Conservation (phyloP, 2,888 invertebrate species). For the Acanthosepion lycidas region DNA sequence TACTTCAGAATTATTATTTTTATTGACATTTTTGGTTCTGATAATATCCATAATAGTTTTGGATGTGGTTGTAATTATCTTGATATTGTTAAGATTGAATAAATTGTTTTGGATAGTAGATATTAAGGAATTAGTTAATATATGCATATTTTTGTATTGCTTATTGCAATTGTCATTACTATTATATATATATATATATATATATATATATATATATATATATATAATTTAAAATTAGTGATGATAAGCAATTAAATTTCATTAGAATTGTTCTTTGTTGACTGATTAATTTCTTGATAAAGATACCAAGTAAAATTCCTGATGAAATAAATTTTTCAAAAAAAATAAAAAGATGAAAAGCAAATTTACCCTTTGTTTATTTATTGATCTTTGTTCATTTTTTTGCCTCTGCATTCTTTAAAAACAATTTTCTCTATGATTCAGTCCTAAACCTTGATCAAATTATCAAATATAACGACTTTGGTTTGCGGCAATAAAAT, state of each 20-base stretch:
- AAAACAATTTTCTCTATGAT: not conserved
- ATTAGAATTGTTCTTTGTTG: not conserved
- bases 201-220: too few relatives aligned
- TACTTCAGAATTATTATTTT: too few relatives aligned
- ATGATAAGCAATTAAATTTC: not conserved
- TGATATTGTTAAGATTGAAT: too few relatives aligned
- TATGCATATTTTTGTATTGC: too few relatives aligned
- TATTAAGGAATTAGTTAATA: too few relatives aligned
- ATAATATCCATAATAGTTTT: too few relatives aligned
- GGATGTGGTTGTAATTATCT: too few relatives aligned
- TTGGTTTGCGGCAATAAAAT: not conserved
- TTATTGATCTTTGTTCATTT: not conserved
- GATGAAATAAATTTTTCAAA: not conserved
- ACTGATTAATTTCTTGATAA: not conserved
- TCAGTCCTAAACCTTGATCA: not conserved
- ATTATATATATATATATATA: too few relatives aligned
- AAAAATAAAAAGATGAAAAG: not conserved
- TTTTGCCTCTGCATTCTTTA: not conserved
- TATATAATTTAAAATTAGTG: too few relatives aligned
- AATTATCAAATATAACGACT: not conserved
- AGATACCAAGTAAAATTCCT: not conserved
- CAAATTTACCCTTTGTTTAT: not conserved
- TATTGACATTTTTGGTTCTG: too few relatives aligned
- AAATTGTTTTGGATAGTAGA: too few relatives aligned
- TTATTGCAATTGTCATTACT: too few relatives aligned